A percentile compares a stretch with the other conserved stretches of the same genome.
Conservation (phyloP, 2,888 invertebrate species). For the Cistogaster globosa region DNA sequence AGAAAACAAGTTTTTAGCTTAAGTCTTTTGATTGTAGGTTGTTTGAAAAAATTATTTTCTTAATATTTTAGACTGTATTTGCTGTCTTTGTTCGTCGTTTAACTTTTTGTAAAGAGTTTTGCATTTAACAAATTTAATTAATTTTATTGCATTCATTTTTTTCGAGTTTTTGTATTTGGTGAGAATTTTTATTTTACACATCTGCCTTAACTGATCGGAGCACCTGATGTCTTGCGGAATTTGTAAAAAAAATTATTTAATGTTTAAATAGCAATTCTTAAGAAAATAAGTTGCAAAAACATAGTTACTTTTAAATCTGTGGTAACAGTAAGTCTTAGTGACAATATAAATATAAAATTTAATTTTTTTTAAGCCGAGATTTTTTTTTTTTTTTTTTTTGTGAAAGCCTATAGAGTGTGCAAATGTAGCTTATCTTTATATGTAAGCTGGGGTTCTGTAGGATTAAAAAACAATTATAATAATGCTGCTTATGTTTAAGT, state of each 20-base stretch:
- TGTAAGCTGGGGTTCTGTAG: slow-evolving; percentile 15
- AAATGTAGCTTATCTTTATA: not conserved
- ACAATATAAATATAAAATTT: slow-evolving; percentile 15
- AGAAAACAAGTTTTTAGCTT: slow-evolving; percentile 64
- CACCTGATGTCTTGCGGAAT: slow-evolving; percentile 31
- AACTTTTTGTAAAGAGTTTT: slow-evolving; percentile 50
- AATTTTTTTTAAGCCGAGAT: no score
- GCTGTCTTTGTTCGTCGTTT: slow-evolving; percentile 37
- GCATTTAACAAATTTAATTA: slow-evolving; percentile 73
- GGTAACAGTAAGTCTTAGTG: slow-evolving; percentile 29
- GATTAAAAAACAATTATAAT: slow-evolving; percentile 27
- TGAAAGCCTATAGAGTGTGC: not conserved
- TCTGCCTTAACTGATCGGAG: slow-evolving; percentile 21
- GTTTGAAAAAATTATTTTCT: slow-evolving; percentile 6
- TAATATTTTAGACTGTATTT: slow-evolving; percentile 20
- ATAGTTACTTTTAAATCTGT: slow-evolving; percentile 19
- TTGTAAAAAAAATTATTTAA: slow-evolving; percentile 4
- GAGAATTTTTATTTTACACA: slow-evolving; percentile 53
- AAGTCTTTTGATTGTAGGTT: slow-evolving; percentile 62
- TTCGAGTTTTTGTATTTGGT: slow-evolving; percentile 15
- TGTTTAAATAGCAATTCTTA: slow-evolving; percentile 29
- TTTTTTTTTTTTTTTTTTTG: no score
- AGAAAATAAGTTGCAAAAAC: slow-evolving; percentile 20
- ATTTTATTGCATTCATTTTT: slow-evolving; percentile 71
- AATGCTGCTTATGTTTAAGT: not conserved